phyloP scores from a whole-genome alignment of 2,888 invertebrate genomes.

The Zaprionus lineosus region DNA sequence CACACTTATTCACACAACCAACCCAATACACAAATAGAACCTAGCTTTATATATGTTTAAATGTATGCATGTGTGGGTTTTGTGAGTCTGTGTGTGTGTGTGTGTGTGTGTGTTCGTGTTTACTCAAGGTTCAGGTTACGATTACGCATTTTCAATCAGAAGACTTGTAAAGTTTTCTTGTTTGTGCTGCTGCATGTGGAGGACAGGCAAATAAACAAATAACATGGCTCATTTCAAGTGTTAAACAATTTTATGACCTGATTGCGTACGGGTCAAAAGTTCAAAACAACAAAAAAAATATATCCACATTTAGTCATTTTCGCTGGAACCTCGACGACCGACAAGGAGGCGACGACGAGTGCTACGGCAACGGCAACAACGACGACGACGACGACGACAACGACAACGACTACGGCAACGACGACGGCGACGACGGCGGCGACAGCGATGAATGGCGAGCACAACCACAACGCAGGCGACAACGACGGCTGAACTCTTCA shows the following conservation, averaged over 20 bases:
- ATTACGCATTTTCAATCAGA: slow-evolving; percentile 71
- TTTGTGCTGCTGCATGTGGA: slow-evolving; percentile 8
- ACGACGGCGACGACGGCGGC: slow-evolving; percentile 27
- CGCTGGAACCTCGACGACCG: slow-evolving; percentile 53
- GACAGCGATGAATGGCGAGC: slow-evolving; percentile 27
- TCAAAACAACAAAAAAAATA: slow-evolving; percentile 68
- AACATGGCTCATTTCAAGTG: slow-evolving; percentile 23
- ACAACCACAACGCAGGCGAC: slow-evolving; percentile 33
- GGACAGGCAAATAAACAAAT: slow-evolving; percentile 28
- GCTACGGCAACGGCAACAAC: slow-evolving; percentile 36
- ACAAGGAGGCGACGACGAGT: slow-evolving; percentile 52
- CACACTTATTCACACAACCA: background rate
- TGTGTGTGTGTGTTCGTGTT: slow-evolving; percentile 54
- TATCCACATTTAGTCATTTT: slow-evolving; percentile 75
- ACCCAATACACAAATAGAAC: background rate
- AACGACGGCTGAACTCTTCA: slow-evolving; percentile 70
- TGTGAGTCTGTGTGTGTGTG: slow-evolving; percentile 2
- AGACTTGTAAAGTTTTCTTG: slow-evolving; percentile 14
- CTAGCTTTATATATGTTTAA: too few relatives aligned
- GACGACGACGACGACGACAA: slow-evolving; percentile 32
- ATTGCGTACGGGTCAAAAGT: slow-evolving; percentile 79
- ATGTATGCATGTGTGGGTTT: too few relatives aligned
- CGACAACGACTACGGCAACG: slow-evolving; percentile 31
- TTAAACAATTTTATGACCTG: slow-evolving; percentile 73
- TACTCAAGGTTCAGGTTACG: slow-evolving; percentile 78